Evolutionary conservation across 2,888 invertebrate genomes (phyloP), one percentile per base, ranked within the genome.

Genomic region (Parnassius smintheus): DNA sequence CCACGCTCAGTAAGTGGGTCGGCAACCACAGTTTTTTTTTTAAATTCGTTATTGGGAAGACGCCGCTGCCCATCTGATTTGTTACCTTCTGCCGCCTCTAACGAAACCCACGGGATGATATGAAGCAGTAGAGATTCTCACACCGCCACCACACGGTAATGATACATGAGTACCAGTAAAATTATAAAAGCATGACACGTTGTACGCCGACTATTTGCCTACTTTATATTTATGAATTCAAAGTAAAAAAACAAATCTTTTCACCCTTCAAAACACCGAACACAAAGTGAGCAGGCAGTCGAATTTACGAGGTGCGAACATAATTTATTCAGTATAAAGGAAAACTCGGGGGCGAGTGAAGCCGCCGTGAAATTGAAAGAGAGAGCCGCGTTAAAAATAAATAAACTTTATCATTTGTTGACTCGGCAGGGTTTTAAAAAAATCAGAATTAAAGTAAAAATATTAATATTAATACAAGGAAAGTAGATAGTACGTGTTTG

Each of bases 271-370:
- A 59, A 74, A 68, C 68, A 70, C 69, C 74, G 74, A 80, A 83
- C 81, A 66, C 84, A 77, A 75, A 78, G 76, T 76, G 84, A 84
- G 85, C 77, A 79, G 73, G 75, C 74, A 72, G 69, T 70, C 72
- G 69, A 73, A 77, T 78, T 77, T 75, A 78, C 80, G 80, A 87
- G 83, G 87, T 88, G 88, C 69, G 79, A 80, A 78, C 78, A 87
- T 91, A 79, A 88, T 85, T 89, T 89, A 90, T 90, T 89, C 91
- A 88, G 75, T 70, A 80, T 78, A 78, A 81, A 82, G 78, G 81
- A 75, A 81, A 81, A 77, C 72, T 72, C 75, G 75, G 68, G 75
- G 77, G 74, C 74, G 77, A 67, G 77, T 72, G 77, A 75, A 76
- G 74, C 72, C 69, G 70, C 72, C 88, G 86, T 88, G 84, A 89